Conservation (phyloP, 2,797 vertebrate genomes). For the Adelosebastes latens region DNA sequence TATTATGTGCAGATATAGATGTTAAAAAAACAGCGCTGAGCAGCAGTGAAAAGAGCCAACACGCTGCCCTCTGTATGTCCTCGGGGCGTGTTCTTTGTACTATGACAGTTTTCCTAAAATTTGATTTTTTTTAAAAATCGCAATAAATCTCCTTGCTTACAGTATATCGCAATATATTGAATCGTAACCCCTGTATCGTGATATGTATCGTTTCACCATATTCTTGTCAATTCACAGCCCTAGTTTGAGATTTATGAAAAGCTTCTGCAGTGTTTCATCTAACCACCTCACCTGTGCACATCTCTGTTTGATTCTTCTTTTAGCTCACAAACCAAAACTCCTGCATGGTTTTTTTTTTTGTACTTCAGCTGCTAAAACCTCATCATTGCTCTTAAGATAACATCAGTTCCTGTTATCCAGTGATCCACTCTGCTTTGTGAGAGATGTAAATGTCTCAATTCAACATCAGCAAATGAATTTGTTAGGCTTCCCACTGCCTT, state of each 20-base stretch:
- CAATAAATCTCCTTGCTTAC: not conserved
- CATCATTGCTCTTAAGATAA: slow-evolving; percentile 15
- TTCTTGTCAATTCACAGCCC: not conserved
- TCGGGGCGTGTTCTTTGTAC: not conserved
- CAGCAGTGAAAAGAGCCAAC: not conserved
- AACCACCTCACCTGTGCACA: not conserved
- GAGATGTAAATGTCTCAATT: slow-evolving; percentile 41
- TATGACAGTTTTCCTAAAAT: not conserved
- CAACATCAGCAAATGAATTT: not conserved
- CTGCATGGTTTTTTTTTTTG: not conserved
- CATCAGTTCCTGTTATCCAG: slow-evolving; percentile 9
- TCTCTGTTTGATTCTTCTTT: not conserved
- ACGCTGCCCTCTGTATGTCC: not conserved
- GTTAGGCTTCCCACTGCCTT: slow-evolving; percentile 8
- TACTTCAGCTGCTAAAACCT: slow-evolving; percentile 7
- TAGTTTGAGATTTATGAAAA: not conserved
- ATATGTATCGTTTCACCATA: not conserved
- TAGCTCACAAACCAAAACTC: not conserved
- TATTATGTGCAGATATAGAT: slow-evolving; percentile 21
- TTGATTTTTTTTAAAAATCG: not conserved
- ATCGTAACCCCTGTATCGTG: not conserved
- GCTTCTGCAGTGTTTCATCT: not conserved
- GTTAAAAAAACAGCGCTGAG: not conserved
- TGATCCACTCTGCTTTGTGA: slow-evolving; percentile 31
- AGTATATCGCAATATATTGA: not conserved